phyloP scores from a whole-genome alignment of 2,797 vertebrate genomes.

The Crax fasciolata region DNA sequence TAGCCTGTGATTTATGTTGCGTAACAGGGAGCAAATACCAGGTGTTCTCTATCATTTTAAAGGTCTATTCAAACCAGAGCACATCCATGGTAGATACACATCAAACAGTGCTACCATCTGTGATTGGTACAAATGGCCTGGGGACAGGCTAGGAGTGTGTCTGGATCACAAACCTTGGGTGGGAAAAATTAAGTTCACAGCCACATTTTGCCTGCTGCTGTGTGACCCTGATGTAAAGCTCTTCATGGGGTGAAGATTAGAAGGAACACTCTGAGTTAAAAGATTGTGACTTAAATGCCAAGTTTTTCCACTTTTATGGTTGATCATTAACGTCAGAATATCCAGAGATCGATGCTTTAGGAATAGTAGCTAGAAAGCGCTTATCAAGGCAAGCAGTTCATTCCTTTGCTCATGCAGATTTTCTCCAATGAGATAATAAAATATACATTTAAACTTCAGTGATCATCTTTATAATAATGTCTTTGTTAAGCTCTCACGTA shows the following conservation, averaged over 20 bases:
- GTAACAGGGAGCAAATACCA: neutral
- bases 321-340: neutral
- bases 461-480: neutral
- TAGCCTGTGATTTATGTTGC: neutral
- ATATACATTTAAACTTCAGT: neutral
- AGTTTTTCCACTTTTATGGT: neutral
- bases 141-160: neutral
- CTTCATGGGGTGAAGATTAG: neutral
- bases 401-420: neutral
- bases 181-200: neutral
- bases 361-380: neutral
- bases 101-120: neutral
- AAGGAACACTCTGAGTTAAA: neutral
- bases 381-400: neutral
- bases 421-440: neutral
- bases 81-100: neutral
- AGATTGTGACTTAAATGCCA: neutral
- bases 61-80: neutral
- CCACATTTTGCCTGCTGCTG: neutral
- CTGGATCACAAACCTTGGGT: neutral
- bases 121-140: neutral
- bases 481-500: neutral
- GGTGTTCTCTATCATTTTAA: neutral
- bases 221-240: neutral
- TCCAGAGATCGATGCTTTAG: neutral